Evolutionary conservation across 2,113 vertebrate species (phyloP), one percentile per base, ranked within the genome.

Genomic region (Spea bombifrons): DNA sequence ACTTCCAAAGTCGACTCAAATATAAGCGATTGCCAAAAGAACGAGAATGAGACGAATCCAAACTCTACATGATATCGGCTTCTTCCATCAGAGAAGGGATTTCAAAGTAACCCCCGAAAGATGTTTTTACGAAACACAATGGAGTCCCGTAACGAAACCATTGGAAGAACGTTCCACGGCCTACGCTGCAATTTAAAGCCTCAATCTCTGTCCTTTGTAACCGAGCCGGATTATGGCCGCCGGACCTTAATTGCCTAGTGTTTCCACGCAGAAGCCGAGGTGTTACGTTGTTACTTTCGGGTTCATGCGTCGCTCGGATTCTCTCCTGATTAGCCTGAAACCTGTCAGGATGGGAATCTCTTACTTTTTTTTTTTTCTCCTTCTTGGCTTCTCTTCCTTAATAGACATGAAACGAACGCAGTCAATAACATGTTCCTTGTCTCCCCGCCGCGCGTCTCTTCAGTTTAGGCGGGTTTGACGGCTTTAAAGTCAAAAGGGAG

Each of bases 391-490:
- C 92, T 92, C 91, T 92, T 91, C 89, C 90, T 90, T 94, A 94
- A 95, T 93, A 94, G 94, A 94, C 89, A 90, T 87, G 89, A 94
- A 93, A 92, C 91, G 90, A 90, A 1, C 86, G 88, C 91, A 94
- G 94, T 95, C 94, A 95, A 95, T 95, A 93, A 92, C 90, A 92
- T 92, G 94, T 94, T 92, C 91, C 92, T 93, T 89, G 91, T 94
- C 93, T 94, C 92, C 90, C 90, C 87, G 85, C 89, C 86, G 88
- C 78, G 82, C 86, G 90, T 91, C 91, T 93, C 88, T 90, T 91
- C 91, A 87, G 91, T 91, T 92, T 88, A 90, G 91, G 90, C 86
- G 86, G 88, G 85, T 89, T 91, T 93, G 91, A 93, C 91, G 91
- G 90, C 91, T 81, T 86, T 59, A 88, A 88, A 93, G 93, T 94